A percentile compares a stretch with the other conserved stretches of the same genome.
Evolutionary conservation across 2,797 vertebrate species (phyloP).

Genomic region (Phoxinus dragarum): DNA sequence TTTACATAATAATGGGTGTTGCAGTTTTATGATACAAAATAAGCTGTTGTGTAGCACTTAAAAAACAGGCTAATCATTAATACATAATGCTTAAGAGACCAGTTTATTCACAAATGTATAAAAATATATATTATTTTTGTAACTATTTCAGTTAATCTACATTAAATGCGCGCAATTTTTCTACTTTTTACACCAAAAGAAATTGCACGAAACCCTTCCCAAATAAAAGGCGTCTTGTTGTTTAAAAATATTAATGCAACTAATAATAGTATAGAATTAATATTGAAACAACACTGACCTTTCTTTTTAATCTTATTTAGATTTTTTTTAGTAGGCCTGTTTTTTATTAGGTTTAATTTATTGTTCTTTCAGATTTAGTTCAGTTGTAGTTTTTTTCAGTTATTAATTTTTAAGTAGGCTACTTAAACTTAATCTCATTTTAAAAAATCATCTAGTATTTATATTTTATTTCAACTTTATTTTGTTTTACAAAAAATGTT

Average conservation of each 20-base stretch:
- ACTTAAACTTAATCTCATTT: not conserved
- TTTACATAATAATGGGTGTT: not conserved
- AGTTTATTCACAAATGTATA: not conserved
- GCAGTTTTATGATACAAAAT: not conserved
- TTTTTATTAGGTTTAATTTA: not conserved
- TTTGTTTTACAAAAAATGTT: not conserved
- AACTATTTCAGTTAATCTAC: not conserved
- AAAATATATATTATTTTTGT: not conserved
- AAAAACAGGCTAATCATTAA: not conserved
- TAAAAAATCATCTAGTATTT: not conserved
- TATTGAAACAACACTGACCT: not conserved
- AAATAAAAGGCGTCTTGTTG: not conserved
- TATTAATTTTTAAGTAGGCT: not conserved
- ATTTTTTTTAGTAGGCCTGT: too few relatives aligned
- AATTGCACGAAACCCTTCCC: too few relatives aligned
- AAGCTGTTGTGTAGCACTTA: not conserved
- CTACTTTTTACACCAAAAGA: not conserved
- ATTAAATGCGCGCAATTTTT: not conserved
- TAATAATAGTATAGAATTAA: not conserved
- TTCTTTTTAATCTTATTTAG: not conserved
- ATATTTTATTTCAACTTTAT: not conserved
- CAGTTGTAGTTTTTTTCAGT: not conserved
- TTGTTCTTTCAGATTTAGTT: not conserved
- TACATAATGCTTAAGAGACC: not conserved
- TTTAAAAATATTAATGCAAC: not conserved